phyloP scores from a whole-genome alignment of 64 coral and sea anemone species.

The Actinia tenebrosa region DNA sequence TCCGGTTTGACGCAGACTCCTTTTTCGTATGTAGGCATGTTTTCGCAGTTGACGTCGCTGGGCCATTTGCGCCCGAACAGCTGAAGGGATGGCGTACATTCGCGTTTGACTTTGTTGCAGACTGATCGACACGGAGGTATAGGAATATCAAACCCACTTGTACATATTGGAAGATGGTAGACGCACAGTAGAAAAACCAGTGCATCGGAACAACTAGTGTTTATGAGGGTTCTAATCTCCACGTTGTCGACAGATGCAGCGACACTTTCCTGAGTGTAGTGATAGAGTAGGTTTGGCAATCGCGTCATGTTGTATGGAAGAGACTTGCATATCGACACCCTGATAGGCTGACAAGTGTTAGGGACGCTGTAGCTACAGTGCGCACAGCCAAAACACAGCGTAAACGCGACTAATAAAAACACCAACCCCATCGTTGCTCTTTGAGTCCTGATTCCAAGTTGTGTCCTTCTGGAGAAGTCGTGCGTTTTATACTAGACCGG shows the following conservation, averaged over 20 bases:
- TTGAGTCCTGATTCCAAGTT: background rate
- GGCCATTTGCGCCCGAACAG: background rate
- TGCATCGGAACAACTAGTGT: constrained; percentile 17
- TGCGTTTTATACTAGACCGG: background rate
- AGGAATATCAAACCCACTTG: background rate
- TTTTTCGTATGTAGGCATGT: constrained; percentile 8
- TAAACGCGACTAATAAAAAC: background rate
- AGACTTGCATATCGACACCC: constrained; percentile 22
- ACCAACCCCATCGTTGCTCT: background rate
- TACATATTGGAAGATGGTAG: constrained; percentile 46
- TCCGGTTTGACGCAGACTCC: constrained; percentile 12
- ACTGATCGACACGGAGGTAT: constrained; percentile 38
- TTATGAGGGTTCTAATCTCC: background rate
- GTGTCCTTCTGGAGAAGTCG: background rate
- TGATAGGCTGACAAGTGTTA: constrained; percentile 24
- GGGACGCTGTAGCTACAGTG: background rate
- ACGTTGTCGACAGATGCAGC: background rate
- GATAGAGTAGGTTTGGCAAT: constrained; percentile 27
- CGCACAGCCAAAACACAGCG: background rate
- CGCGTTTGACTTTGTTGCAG: constrained; percentile 45
- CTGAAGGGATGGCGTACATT: constrained; percentile 2
- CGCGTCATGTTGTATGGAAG: constrained; percentile 45
- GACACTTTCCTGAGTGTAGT: constrained; percentile 15
- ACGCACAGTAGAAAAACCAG: constrained; percentile 48
- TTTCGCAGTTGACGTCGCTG: background rate